Evolutionary conservation across 2,888 invertebrate genomes (phyloP).

Genomic region (Noctuana brunneofusca): DNA sequence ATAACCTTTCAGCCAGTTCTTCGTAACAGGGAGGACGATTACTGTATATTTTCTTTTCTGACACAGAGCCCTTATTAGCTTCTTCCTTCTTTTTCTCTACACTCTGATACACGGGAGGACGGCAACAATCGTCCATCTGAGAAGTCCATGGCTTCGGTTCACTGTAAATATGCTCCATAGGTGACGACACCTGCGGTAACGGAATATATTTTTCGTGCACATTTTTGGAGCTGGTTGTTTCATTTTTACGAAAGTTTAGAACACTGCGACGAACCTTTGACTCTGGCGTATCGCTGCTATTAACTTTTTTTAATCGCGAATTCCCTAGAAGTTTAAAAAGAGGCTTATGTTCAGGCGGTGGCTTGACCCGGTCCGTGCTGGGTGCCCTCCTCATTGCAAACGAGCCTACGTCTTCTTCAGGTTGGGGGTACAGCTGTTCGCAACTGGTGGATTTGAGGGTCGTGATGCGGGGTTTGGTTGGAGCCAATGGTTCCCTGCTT

Average conservation of each 20-base stretch:
- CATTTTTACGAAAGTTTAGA: constrained; percentile 71
- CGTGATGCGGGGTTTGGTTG: constrained; percentile 63
- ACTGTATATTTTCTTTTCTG: constrained; percentile 67
- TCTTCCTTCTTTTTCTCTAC: constrained; percentile 68
- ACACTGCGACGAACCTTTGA: constrained; percentile 69
- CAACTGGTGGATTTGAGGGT: constrained; percentile 78
- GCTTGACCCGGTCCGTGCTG: constrained; percentile 76
- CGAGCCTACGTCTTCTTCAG: constrained; percentile 64
- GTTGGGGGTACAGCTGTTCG: constrained; percentile 74
- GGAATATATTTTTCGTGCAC: constrained; percentile 78
- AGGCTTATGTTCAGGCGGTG: constrained; percentile 67
- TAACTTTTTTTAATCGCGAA: constrained; percentile 68
- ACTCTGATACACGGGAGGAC: constrained; percentile 74
- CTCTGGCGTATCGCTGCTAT: constrained; percentile 62
- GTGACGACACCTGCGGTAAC: constrained; percentile 62
- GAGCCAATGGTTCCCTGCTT: constrained; percentile 72
- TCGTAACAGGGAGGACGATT: constrained; percentile 78
- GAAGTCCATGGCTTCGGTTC: constrained; percentile 71
- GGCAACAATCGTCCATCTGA: constrained; percentile 69
- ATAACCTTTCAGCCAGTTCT: constrained; percentile 69
- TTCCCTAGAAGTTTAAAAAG: constrained; percentile 74
- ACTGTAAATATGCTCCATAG: constrained; percentile 71
- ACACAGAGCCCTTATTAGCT: constrained; percentile 55
- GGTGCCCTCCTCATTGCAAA: constrained; percentile 74
- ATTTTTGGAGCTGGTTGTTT: constrained; percentile 60